These are phyloP conservation scores for Platycheirus rosarum DNA, from an alignment of 2,888 invertebrate genomes.

Conservation along the genomic window DNA sequence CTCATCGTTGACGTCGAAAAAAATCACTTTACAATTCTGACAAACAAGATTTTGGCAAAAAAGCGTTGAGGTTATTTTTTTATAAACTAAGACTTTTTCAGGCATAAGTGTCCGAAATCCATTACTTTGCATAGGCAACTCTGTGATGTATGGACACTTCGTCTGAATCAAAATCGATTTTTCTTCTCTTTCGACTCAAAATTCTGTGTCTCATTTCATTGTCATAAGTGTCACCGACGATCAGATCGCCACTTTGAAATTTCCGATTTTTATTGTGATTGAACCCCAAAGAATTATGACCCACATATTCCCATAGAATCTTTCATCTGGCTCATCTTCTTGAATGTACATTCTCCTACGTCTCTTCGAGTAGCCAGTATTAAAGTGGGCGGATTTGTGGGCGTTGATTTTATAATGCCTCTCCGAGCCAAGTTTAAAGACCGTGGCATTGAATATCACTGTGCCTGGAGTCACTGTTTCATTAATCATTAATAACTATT, in stretches of 20 bases:
- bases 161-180: conserved; percentile 82
- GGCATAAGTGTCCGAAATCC: conserved; percentile 92
- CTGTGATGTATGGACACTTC: conserved; percentile 86
- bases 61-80: conserved; percentile 90
- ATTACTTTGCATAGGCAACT: conserved; percentile 90
- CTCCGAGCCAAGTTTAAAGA: conserved; percentile 90
- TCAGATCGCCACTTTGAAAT: conserved; percentile 84
- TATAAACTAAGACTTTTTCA: conserved; percentile 90
- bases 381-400: conserved; percentile 92
- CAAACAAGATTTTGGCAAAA: conserved; percentile 89
- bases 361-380: conserved; percentile 84
- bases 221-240: conserved; percentile 84
- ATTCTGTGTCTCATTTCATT: conserved; percentile 83
- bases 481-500: conserved; percentile 85
- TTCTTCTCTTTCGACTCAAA: conserved; percentile 84
- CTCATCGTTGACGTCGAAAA: conserved; percentile 90
- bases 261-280: conserved; percentile 79
- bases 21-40: conserved; percentile 89
- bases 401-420: conserved; percentile 90
- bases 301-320: conserved; percentile 81
- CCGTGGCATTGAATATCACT: conserved; percentile 90
- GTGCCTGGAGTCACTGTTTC: conserved; percentile 86
- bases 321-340: conserved; percentile 76
- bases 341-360: conserved; percentile 77
- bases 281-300: conserved; percentile 52